Conservation (phyloP, 2,888 invertebrate species). For the Thymelicus lineola region DNA sequence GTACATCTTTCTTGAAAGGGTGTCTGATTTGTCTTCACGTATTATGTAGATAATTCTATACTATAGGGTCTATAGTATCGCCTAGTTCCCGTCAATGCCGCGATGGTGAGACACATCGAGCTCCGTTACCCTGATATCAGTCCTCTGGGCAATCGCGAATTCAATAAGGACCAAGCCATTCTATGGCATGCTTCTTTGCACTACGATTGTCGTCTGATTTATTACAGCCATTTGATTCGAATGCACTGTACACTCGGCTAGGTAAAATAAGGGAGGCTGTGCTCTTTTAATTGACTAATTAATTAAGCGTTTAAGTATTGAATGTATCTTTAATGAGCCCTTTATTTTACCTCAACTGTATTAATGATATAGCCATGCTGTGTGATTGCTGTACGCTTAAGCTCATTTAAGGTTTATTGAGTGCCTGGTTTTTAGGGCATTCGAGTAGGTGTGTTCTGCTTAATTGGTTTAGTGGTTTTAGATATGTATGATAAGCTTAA, state of each 20-base stretch:
- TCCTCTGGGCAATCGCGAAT: conserved; percentile 29
- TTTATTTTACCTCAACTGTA: conserved; percentile 51
- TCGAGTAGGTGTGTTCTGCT: background rate
- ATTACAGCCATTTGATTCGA: conserved; percentile 49
- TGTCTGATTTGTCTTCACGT: too few relatives aligned
- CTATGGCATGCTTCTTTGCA: conserved; percentile 48
- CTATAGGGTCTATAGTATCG: background rate
- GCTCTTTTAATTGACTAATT: conserved; percentile 66
- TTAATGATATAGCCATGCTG: conserved; percentile 51
- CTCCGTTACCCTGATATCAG: conserved; percentile 33
- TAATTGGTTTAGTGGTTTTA: conserved; percentile 24
- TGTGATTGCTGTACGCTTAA: conserved; percentile 44
- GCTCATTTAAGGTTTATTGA: conserved; percentile 26
- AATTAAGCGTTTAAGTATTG: conserved; percentile 52
- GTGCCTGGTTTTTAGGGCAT: conserved; percentile 19
- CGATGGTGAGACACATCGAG: background rate
- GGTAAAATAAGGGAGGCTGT: conserved; percentile 61
- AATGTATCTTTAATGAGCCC: conserved; percentile 57
- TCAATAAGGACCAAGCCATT: conserved; percentile 33
- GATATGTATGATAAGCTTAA: background rate
- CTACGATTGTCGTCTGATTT: conserved; percentile 63
- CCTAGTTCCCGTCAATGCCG: background rate
- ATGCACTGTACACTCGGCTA: conserved; percentile 53
- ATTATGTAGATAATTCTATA: too few relatives aligned
- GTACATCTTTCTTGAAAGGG: too few relatives aligned